Conservation (phyloP, 1,140 invertebrate species). For the Leucophenga varia region DNA sequence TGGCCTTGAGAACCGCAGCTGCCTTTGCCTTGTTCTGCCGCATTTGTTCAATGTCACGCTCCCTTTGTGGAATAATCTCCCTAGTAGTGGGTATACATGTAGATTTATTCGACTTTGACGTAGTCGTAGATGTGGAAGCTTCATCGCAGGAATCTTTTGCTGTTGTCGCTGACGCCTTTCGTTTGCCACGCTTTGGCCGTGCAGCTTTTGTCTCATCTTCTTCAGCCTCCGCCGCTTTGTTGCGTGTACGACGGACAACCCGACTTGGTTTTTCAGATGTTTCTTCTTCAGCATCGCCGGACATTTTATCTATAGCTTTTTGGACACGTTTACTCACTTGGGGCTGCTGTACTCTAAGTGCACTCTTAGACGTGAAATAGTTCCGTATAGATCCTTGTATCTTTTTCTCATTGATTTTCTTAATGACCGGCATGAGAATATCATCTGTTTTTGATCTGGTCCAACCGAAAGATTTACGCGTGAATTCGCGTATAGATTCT, state of each 20-base stretch:
- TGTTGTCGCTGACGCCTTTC: slow-evolving; percentile 14
- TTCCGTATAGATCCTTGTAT: slow-evolving; percentile 71
- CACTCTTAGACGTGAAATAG: slow-evolving; percentile 67
- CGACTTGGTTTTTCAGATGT: slow-evolving; percentile 24
- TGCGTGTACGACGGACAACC: slow-evolving; percentile 10
- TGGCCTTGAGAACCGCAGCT: slow-evolving; percentile 70
- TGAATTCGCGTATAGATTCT: slow-evolving; percentile 74
- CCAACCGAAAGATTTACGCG: slow-evolving; percentile 87
- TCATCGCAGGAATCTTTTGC: neutral
- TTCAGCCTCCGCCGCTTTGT: slow-evolving; percentile 1
- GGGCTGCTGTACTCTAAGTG: slow-evolving; percentile 26
- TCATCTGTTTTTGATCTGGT: slow-evolving; percentile 79
- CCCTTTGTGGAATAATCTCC: slow-evolving; percentile 72
- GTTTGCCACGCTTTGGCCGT: slow-evolving; percentile 29
- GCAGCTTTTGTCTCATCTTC: neutral
- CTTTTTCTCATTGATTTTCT: slow-evolving; percentile 68
- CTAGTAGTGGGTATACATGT: slow-evolving; percentile 30
- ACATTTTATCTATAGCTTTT: slow-evolving; percentile 60
- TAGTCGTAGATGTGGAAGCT: slow-evolving; percentile 13
- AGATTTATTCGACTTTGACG: slow-evolving; percentile 19
- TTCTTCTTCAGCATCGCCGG: slow-evolving; percentile 28
- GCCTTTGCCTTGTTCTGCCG: slow-evolving; percentile 73
- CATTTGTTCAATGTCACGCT: slow-evolving; percentile 65
- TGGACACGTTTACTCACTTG: slow-evolving; percentile 78
- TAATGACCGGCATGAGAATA: slow-evolving; percentile 82